Conservation (phyloP, 2,888 invertebrate genomes). For the Pediacus dermestoides region DNA sequence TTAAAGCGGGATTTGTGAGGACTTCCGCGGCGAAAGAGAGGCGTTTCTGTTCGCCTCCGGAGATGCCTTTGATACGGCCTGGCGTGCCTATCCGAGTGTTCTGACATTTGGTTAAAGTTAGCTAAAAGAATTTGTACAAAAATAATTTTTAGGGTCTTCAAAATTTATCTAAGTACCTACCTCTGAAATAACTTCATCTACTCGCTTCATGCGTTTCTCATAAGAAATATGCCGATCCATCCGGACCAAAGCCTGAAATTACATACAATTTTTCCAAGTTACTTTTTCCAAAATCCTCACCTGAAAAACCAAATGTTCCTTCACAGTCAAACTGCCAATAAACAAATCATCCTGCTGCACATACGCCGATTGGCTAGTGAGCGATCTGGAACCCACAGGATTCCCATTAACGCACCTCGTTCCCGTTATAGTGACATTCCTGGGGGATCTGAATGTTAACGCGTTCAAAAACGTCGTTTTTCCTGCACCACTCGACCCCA, state of each 20-base stretch:
- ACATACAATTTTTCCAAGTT: constrained; percentile 11
- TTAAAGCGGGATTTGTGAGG: constrained; percentile 87
- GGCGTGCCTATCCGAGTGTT: constrained; percentile 87
- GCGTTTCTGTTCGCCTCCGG: constrained; percentile 94
- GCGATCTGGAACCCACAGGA: constrained; percentile 65
- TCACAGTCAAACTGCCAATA: constrained; percentile 83
- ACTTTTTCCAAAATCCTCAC: constrained; percentile 48
- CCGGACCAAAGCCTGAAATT: constrained; percentile 69
- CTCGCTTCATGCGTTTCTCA: constrained; percentile 69
- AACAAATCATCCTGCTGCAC: constrained; percentile 94
- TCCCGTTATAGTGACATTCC: constrained; percentile 63
- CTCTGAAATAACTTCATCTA: constrained; percentile 83
- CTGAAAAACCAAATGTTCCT: constrained; percentile 86
- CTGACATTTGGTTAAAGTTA: constrained; percentile 84
- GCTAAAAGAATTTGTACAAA: constrained; percentile 50
- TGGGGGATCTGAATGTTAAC: constrained; percentile 75
- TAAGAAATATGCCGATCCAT: constrained; percentile 78
- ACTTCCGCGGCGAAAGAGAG: constrained; percentile 96
- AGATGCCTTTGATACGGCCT: constrained; percentile 85
- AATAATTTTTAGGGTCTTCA: constrained; percentile 1
- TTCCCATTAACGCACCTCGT: constrained; percentile 69
- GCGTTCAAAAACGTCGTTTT: constrained; percentile 92
- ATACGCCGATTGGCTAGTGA: constrained; percentile 80
- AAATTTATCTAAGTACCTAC: constrained; percentile 49
- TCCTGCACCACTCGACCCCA: constrained; percentile 90